Conservation (phyloP, 2,888 invertebrate species). For the Perizoma flavofasciatum region DNA sequence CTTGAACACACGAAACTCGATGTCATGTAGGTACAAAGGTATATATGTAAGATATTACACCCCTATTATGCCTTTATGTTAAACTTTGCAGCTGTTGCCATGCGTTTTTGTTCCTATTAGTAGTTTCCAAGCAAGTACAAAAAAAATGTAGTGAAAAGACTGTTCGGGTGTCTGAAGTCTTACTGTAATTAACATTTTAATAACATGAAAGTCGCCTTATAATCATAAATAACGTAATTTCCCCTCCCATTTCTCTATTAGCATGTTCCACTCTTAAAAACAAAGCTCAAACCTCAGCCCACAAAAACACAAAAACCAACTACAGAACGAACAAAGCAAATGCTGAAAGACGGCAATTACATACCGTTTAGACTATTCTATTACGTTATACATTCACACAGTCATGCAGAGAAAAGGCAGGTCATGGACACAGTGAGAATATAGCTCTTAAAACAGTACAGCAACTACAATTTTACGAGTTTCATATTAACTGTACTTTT, state of each 20-base stretch:
- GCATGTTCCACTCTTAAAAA: slow-evolving; percentile 23
- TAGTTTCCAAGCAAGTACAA: too few species aligned
- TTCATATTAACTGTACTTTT: neutral
- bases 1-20: slow-evolving; percentile 18
- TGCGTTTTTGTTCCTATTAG: too few species aligned
- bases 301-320: slow-evolving; percentile 35
- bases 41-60: slow-evolving; percentile 18
- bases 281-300: slow-evolving; percentile 21
- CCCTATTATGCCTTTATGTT: slow-evolving; percentile 18
- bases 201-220: neutral
- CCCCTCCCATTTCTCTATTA: slow-evolving; percentile 2
- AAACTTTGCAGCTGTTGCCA: slow-evolving; percentile 16
- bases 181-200: neutral
- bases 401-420: slow-evolving; percentile 60
- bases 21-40: slow-evolving; percentile 8
- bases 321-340: slow-evolving; percentile 43
- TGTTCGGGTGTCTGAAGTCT: neutral
- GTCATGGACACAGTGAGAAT: slow-evolving; percentile 39
- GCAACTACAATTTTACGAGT: neutral
- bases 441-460: slow-evolving; percentile 32
- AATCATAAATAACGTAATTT: too few species aligned
- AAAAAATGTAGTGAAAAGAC: too few species aligned
- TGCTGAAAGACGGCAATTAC: slow-evolving; percentile 54
- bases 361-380: slow-evolving; percentile 66
- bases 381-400: slow-evolving; percentile 58